Evolutionary conservation across 2,888 invertebrate genomes (phyloP), one percentile per base, ranked within the genome.

Genomic region (Apotomis betuletana): DNA sequence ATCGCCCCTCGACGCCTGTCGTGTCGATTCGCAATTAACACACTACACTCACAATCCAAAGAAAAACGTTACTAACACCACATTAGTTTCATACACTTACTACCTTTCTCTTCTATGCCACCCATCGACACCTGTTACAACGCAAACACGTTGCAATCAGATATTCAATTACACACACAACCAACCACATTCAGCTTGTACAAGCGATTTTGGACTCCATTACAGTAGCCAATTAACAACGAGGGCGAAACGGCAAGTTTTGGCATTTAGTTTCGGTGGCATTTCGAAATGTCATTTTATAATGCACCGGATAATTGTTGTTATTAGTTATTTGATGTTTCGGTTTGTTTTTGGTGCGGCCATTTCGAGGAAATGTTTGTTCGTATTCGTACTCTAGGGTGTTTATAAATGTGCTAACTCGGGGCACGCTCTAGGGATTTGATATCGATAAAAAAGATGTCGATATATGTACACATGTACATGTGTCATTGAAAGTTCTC

Each of bases 41-140:
- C 57, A 57, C 65, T 49, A 46, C 46, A 54, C 15, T 10, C 38
- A 52, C 27, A 12, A 36, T 5, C 41, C 12, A 57, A 46, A 57
- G 65, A 55, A 44, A 65, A 65, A 6, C 49, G 49, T 49, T 9
- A 49, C 12, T 10, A 9, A 49, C 49, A 44, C 9, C 57, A 65
- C 36, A 9, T 41, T 54, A 41, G 38, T 5, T 5, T n/a, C 13
- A n/a, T 10, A 41, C 38, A 64, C 49, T 49, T 52, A 52, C 54
- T 9, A 52, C 38, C 8, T 52, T 63, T 52, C 13, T 61, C 5
- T 27, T 4, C 15, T 27, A 15, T 27, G 5, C 77, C 77, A 75
- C 75, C 73, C 77, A 81, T 83, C 80, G 85, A 86, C 90, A 90
- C 90, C 89, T 88, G 89, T 90, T 89, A 88, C 85, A 75, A 74